Conservation (phyloP, 2,797 vertebrate species). For the Typhlichthys subterraneus region DNA sequence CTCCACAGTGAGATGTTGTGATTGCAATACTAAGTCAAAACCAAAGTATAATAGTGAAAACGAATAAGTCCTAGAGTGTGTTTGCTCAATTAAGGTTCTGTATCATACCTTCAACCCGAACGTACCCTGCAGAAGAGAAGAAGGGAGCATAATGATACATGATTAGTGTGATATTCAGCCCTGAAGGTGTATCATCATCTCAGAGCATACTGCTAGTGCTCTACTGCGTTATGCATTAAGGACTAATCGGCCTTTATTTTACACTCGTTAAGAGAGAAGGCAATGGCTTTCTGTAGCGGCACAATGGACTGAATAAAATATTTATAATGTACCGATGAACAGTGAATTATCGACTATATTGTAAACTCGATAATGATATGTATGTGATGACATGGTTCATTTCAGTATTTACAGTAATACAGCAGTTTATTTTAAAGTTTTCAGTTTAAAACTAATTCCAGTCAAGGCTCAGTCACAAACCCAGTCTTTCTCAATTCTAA, state of each 20-base stretch:
- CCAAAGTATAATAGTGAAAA: too few species aligned
- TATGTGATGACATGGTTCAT: too few species aligned
- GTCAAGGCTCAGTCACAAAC: too few species aligned
- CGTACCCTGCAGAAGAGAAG: conserved; percentile 74
- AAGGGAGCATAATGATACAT: conserved; percentile 38
- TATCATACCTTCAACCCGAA: conserved; percentile 84
- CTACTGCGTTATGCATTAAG: conserved; percentile 29
- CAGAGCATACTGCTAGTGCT: conserved; percentile 19
- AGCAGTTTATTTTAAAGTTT: too few species aligned
- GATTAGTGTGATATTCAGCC: conserved; percentile 22
- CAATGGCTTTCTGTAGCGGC: conserved; percentile 17
- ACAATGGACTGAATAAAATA: conserved; percentile 21
- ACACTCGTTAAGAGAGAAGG: conserved; percentile 31
- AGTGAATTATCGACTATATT: conserved; percentile 19
- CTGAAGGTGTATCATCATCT: conserved; percentile 19
- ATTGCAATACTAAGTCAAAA: too few species aligned
- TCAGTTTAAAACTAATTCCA: too few species aligned
- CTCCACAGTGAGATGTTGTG: too few species aligned
- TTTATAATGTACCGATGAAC: conserved; percentile 17
- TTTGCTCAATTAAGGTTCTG: conserved; percentile 19
- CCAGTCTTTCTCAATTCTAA: too few species aligned
- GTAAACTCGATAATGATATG: conserved; percentile 27
- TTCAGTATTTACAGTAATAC: too few species aligned
- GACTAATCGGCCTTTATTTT: conserved; percentile 28
- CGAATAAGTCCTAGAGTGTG: conserved; percentile 5